A percentile compares a stretch with the other conserved stretches of the same genome.
phyloP scores from a whole-genome alignment of 2,888 invertebrate genomes.

The Meiosimyza decipiens region DNA sequence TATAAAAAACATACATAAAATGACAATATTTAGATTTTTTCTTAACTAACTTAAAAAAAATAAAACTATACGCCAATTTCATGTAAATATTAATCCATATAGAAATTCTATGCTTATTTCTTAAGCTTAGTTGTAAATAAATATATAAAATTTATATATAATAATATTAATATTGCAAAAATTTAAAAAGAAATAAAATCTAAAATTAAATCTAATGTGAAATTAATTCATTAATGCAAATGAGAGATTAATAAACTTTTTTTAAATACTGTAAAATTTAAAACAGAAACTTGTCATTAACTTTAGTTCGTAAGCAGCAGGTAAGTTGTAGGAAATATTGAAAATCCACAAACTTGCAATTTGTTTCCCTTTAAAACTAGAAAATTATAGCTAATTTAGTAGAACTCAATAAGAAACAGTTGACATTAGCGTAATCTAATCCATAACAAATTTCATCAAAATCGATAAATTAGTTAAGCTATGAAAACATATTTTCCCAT shows the following conservation, averaged over 20 bases:
- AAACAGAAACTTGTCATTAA: too few relatives aligned
- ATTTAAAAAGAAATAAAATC: neutral
- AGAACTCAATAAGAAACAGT: too few relatives aligned
- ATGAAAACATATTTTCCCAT: too few relatives aligned
- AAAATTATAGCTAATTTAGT: too few relatives aligned
- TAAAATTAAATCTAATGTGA: slow-evolving; percentile 10
- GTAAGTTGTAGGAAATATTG: too few relatives aligned
- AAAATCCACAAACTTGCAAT: too few relatives aligned
- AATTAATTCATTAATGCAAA: neutral
- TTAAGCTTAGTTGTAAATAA: slow-evolving; percentile 9
- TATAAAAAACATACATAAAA: slow-evolving; percentile 11
- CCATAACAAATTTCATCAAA: too few relatives aligned
- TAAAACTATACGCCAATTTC: slow-evolving; percentile 20
- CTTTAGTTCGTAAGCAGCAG: too few relatives aligned
- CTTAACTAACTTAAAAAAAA: neutral
- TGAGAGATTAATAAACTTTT: slow-evolving; percentile 19
- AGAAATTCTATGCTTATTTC: neutral
- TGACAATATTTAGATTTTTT: slow-evolving; percentile 30
- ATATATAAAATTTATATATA: slow-evolving; percentile 2
- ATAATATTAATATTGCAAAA: neutral
- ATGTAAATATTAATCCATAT: slow-evolving; percentile 10
- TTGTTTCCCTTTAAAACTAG: too few relatives aligned
- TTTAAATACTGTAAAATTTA: neutral
- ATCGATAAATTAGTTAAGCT: too few relatives aligned
- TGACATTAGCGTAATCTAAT: too few relatives aligned